Conservation (phyloP, 2,888 invertebrate genomes). For the Neuroscelio doddi region DNA sequence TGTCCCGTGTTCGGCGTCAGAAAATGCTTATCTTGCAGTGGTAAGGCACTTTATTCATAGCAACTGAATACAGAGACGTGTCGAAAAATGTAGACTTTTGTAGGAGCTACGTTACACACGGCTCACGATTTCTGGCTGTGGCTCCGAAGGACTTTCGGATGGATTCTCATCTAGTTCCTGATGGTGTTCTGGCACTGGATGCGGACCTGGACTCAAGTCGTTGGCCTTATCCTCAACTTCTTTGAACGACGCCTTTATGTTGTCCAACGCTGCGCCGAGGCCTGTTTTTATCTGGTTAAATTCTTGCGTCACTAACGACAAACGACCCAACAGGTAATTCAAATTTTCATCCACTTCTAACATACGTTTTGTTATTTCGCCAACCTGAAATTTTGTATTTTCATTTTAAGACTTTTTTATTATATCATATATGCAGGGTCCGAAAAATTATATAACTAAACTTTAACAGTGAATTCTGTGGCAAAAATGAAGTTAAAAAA, state of each 20-base stretch:
- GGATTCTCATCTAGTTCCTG: constrained; percentile 55
- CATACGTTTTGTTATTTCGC: constrained; percentile 84
- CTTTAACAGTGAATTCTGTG: too few relatives aligned
- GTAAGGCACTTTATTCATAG: constrained; percentile 22
- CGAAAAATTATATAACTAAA: too few relatives aligned
- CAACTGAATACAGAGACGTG: constrained; percentile 1
- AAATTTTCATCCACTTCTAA: constrained; percentile 85
- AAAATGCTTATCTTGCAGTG: neutral
- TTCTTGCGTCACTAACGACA: constrained; percentile 88
- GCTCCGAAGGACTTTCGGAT: constrained; percentile 7
- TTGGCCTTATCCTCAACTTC: constrained; percentile 75
- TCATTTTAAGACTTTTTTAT: too few relatives aligned
- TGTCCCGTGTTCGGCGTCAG: neutral
- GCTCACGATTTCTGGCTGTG: constrained; percentile 37
- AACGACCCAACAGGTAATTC: constrained; percentile 85
- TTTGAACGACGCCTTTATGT: constrained; percentile 78
- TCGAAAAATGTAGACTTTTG: neutral
- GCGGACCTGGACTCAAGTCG: constrained; percentile 70
- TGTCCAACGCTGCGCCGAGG: constrained; percentile 81
- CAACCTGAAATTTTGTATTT: constrained; percentile 74
- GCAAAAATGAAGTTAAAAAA: too few relatives aligned
- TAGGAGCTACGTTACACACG: constrained; percentile 3
- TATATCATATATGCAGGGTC: too few relatives aligned
- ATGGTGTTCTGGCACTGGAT: constrained; percentile 69
- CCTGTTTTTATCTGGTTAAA: constrained; percentile 87